These are phyloP conservation scores for Diarsia dahlii DNA, from an alignment of 2,888 invertebrate species.

Conservation along the genomic window DNA sequence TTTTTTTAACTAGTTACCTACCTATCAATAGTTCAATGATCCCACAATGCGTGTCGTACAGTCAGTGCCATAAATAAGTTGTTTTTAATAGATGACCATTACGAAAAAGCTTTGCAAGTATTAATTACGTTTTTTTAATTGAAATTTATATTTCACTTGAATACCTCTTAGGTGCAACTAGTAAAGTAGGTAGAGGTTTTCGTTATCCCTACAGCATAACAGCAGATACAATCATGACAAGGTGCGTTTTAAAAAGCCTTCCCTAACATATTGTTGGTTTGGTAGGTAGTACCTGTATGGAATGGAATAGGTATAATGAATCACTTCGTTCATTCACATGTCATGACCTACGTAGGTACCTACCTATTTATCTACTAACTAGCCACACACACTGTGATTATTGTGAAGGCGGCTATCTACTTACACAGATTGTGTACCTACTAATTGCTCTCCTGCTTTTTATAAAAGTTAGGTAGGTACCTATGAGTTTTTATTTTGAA, in stretches of 20 bases:
- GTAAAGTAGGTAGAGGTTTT: neutral
- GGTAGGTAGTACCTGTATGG: neutral
- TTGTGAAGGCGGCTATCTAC: neutral
- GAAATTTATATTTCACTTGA: constrained; percentile 7
- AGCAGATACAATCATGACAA: neutral
- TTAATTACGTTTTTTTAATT: constrained; percentile 12
- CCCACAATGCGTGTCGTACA: constrained; percentile 66
- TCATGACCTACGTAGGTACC: neutral
- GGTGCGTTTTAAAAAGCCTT: neutral
- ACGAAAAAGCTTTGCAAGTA: constrained; percentile 28
- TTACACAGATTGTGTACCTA: neutral
- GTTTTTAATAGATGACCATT: constrained; percentile 44
- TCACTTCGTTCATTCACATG: neutral
- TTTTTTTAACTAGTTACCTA: constrained; percentile 66
- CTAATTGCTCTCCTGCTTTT: neutral
- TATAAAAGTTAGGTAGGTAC: no score
- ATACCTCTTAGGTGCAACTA: neutral
- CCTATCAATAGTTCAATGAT: constrained; percentile 77
- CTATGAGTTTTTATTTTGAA: neutral
- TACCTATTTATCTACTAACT: neutral
- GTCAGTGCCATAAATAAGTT: constrained; percentile 62
- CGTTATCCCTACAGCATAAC: neutral
- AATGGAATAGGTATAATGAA: neutral
- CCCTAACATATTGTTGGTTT: neutral
- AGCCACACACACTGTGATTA: neutral